Evolutionary conservation across 2,113 vertebrate genomes (phyloP).

Genomic region (Rhodinocichla rosea): DNA sequence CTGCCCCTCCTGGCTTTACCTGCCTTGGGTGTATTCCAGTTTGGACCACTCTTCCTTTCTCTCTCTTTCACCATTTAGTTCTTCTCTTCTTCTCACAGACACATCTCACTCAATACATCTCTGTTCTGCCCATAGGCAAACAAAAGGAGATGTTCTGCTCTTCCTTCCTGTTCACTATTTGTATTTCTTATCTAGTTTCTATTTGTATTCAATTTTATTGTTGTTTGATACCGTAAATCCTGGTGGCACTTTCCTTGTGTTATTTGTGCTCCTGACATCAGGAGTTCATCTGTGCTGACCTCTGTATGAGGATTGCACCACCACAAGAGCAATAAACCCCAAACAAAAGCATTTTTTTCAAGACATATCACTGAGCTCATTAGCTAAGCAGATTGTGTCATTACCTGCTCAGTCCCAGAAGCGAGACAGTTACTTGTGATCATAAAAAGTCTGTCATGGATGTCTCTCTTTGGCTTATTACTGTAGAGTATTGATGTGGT

Average conservation of each 20-base stretch:
- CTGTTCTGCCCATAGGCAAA: neutral
- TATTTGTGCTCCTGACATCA: neutral
- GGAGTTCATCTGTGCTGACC: neutral
- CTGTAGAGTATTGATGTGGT: neutral
- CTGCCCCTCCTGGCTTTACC: neutral
- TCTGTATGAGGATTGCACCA: neutral
- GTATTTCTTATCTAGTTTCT: neutral
- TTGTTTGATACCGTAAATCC: neutral
- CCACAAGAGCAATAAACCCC: neutral
- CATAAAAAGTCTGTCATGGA: neutral
- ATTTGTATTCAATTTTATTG: neutral
- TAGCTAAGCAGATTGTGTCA: neutral
- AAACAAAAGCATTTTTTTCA: neutral
- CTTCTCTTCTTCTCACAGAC: neutral
- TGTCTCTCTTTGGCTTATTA: neutral
- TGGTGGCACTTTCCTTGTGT: neutral
- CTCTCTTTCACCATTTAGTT: neutral
- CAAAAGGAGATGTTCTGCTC: neutral
- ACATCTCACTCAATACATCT: neutral
- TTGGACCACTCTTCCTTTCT: neutral
- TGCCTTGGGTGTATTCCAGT: neutral
- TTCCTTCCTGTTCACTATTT: neutral
- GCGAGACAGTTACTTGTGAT: neutral
- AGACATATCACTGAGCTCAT: fast-evolving
- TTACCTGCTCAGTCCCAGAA: neutral